Percentiles rank a stretch among this genome's conserved stretches.
phyloP scores from a whole-genome alignment of 2,797 vertebrate genomes.

The Sternarchorhynchus goeldii region DNA sequence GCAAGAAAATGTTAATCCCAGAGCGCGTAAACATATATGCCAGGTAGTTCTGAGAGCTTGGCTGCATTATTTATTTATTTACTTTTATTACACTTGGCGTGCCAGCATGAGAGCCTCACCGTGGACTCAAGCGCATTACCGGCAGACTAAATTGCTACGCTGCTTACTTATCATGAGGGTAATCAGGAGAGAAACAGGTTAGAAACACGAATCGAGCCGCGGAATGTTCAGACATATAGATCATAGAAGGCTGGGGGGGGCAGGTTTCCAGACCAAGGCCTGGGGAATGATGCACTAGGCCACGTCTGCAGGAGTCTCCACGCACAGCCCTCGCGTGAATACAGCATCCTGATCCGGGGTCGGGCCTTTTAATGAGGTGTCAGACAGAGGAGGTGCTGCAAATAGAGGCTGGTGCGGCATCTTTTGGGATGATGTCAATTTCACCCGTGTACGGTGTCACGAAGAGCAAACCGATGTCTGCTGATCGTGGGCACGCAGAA shows the following conservation, averaged over 20 bases:
- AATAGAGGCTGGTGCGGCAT: conserved; percentile 35
- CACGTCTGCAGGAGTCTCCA: background rate
- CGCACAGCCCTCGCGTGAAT: conserved; percentile 37
- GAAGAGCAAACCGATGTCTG: conserved; percentile 43
- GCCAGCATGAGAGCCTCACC: conserved; percentile 29
- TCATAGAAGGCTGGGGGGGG: conserved; percentile 27
- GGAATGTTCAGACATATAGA: conserved; percentile 46
- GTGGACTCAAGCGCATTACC: conserved; percentile 37
- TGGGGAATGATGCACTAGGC: conserved; percentile 39
- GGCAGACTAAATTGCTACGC: conserved; percentile 47
- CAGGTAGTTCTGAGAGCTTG: conserved; percentile 53
- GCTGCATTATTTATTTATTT: conserved; percentile 52
- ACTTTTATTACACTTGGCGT: conserved; percentile 57
- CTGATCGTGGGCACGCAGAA: conserved; percentile 35
- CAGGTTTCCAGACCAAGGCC: conserved; percentile 31
- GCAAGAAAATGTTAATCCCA: conserved; percentile 39
- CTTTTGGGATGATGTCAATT: conserved; percentile 36
- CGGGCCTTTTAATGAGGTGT: conserved; percentile 39
- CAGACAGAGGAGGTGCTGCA: conserved; percentile 44
- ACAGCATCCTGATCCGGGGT: conserved; percentile 27
- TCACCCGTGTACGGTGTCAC: conserved; percentile 30
- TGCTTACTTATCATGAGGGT: conserved; percentile 46
- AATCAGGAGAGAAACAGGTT: conserved; percentile 41
- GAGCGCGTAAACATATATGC: conserved; percentile 52
- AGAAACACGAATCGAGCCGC: conserved; percentile 31